A percentile compares a stretch with the other conserved stretches of the same genome.
Evolutionary conservation across 1,140 invertebrate genomes (phyloP).

Genomic region (Drosophila subpulchrella): DNA sequence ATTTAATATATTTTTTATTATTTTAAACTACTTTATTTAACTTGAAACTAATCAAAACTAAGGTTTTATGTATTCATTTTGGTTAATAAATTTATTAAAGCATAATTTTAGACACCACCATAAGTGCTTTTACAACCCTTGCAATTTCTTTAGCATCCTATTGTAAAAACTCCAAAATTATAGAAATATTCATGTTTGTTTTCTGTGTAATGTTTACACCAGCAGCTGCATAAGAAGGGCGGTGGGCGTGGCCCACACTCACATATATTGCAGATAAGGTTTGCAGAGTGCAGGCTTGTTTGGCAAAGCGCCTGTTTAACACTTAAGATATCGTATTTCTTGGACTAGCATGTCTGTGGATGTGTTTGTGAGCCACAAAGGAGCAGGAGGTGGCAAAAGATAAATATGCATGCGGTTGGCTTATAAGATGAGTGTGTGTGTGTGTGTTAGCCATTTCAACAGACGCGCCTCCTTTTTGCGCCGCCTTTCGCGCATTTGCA

Average conservation of each 20-base stretch:
- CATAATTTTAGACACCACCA: too few species aligned
- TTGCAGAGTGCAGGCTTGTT: conserved; percentile 67
- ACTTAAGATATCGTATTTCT: conserved; percentile 83
- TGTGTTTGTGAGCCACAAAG: conserved; percentile 53
- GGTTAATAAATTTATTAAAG: too few species aligned
- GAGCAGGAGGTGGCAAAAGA: conserved; percentile 56
- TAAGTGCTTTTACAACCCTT: too few species aligned
- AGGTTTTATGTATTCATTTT: too few species aligned
- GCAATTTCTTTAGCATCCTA: too few species aligned
- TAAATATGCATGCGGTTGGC: conserved; percentile 80
- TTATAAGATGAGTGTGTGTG: conserved; percentile 55
- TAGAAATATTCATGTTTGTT: not conserved
- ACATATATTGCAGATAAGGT: conserved; percentile 23
- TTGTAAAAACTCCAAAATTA: not conserved
- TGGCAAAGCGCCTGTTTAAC: conserved; percentile 81
- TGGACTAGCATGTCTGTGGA: conserved; percentile 40
- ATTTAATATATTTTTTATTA: too few species aligned
- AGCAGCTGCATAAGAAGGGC: conserved; percentile 29
- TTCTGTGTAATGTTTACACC: conserved; percentile 28
- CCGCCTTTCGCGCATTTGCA: conserved; percentile 80
- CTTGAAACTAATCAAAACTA: too few species aligned
- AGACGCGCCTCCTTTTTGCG: conserved; percentile 67
- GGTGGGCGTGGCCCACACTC: conserved; percentile 44
- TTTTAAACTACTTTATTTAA: too few species aligned
- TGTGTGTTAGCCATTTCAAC: conserved; percentile 71